phyloP scores from a whole-genome alignment of 2,797 vertebrate species.

The Trichosurus vulpecula region DNA sequence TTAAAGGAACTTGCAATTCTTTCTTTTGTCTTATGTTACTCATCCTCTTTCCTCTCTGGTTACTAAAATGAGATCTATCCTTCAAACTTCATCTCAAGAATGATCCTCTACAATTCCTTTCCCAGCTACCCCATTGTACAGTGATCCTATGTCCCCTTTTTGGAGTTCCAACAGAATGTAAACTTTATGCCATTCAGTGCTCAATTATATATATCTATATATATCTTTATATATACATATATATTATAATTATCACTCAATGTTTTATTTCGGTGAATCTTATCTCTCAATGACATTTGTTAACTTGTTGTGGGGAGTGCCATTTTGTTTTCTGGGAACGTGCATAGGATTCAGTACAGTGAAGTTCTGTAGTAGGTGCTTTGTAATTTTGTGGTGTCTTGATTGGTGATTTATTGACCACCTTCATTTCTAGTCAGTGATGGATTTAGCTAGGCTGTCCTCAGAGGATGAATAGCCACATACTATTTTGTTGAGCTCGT shows the following conservation, averaged over 20 bases:
- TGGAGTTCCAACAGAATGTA: background rate
- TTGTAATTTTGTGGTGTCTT: background rate
- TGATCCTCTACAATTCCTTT: background rate
- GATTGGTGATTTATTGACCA: background rate
- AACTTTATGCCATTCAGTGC: background rate
- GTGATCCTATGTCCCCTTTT: background rate
- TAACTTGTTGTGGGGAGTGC: background rate
- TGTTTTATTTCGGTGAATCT: background rate
- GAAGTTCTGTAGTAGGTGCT: background rate
- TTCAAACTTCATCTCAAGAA: background rate
- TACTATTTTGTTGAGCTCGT: background rate
- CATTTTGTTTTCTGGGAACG: background rate
- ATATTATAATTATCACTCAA: background rate
- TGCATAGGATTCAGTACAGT: background rate
- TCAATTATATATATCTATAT: too few species aligned
- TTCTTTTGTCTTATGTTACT: background rate
- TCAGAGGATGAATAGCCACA: background rate
- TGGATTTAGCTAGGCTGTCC: background rate
- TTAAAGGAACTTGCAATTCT: background rate
- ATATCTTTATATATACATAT: too few species aligned
- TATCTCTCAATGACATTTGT: background rate
- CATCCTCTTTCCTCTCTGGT: background rate
- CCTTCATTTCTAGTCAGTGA: background rate
- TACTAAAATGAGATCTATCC: background rate
- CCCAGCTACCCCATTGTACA: background rate